A percentile compares a stretch with the other conserved stretches of the same genome.
Evolutionary conservation across 2,113 vertebrate species (phyloP).

Genomic region (Meleagris gallopavo): DNA sequence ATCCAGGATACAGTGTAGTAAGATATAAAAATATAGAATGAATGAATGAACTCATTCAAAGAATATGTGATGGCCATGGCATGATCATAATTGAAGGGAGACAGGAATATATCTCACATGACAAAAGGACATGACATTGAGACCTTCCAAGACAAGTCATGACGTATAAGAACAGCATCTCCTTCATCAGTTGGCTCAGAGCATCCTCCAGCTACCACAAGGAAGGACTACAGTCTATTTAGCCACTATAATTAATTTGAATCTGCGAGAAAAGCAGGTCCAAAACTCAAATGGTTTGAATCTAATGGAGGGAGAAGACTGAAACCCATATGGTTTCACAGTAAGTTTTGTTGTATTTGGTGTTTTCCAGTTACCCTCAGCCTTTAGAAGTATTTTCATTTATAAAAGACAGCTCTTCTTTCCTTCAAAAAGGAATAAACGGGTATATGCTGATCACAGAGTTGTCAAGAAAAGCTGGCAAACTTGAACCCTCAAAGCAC

Average conservation of each 20-base stretch:
- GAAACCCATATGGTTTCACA: neutral
- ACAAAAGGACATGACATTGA: neutral
- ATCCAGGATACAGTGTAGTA: neutral
- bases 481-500: neutral
- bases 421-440: neutral
- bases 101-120: neutral
- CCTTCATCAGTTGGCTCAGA: neutral
- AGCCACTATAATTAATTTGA: neutral
- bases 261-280: neutral
- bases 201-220: neutral
- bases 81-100: neutral
- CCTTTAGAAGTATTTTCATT: neutral
- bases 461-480: neutral
- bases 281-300: neutral
- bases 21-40: neutral
- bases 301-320: neutral
- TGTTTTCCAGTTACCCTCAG: neutral
- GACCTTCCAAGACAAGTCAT: neutral
- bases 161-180: neutral
- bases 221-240: neutral
- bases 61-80: neutral
- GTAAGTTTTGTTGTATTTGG: neutral
- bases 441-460: neutral
- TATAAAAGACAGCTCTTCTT: neutral
- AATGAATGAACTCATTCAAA: neutral